Percentiles rank a stretch among this genome's conserved stretches.
phyloP scores from a whole-genome alignment of 2,797 vertebrate genomes.

The Sparus aurata region DNA sequence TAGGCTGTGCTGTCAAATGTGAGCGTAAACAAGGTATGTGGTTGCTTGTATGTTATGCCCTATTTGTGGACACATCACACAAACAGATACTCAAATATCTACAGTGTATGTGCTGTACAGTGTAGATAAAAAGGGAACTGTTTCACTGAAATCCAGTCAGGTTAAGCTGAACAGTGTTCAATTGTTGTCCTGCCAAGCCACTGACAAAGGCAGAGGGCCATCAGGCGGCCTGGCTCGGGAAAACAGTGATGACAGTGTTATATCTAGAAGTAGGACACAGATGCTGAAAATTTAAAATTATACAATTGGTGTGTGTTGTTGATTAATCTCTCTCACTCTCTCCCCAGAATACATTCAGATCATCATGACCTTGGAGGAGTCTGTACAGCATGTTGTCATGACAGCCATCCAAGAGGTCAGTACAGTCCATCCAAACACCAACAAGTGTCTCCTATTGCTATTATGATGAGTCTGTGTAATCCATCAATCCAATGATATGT shows the following conservation, averaged over 20 bases:
- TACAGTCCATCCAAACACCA: slow-evolving; percentile 32
- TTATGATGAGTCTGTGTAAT: slow-evolving; percentile 11
- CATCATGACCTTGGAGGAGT: slow-evolving; percentile 99
- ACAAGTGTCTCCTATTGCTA: neutral
- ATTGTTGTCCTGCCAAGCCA: slow-evolving; percentile 48
- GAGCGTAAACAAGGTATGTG: slow-evolving; percentile 94
- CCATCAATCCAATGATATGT: slow-evolving; percentile 26
- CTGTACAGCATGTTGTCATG: slow-evolving; percentile 99
- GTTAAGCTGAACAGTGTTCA: slow-evolving; percentile 28
- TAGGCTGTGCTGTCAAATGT: slow-evolving; percentile 97
- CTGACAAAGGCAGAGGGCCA: slow-evolving; percentile 35
- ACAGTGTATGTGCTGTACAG: neutral
- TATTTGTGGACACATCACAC: neutral
- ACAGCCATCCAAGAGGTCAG: slow-evolving; percentile 98
- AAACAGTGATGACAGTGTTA: slow-evolving; percentile 11
- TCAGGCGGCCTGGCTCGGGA: neutral
- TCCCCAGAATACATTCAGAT: slow-evolving; percentile 94
- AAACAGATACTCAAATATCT: neutral
- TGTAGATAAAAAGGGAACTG: neutral
- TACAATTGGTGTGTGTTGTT: slow-evolving; percentile 1
- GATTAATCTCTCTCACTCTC: slow-evolving; percentile 18
- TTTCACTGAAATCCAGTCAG: slow-evolving; percentile 2
- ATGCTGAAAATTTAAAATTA: neutral
- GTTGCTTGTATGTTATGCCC: neutral
- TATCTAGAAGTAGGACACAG: slow-evolving; percentile 24